These are phyloP conservation scores for Crocidura indochinensis DNA, from an alignment of 2,797 vertebrate species.

Conservation along the genomic window DNA sequence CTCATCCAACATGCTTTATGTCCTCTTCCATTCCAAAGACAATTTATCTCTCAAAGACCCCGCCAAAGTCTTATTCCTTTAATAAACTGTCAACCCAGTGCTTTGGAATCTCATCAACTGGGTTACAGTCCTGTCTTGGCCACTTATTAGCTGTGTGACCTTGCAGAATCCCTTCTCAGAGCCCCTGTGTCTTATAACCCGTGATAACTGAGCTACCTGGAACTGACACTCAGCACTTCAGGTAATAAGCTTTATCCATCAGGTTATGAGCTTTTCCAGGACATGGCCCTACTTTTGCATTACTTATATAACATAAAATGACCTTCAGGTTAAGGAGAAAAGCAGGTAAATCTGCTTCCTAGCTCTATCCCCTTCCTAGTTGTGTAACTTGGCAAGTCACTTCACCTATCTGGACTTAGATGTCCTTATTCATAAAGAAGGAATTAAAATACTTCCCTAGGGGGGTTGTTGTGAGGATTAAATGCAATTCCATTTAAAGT, in stretches of 20 bases:
- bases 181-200: neutral
- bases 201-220: too few species aligned
- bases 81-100: neutral
- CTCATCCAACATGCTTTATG: neutral
- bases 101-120: neutral
- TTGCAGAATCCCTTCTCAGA: neutral
- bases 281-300: neutral
- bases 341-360: neutral
- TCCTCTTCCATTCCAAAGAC: neutral
- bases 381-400: neutral
- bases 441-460: constrained; percentile 15
- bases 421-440: constrained; percentile 2
- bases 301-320: neutral
- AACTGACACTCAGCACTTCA: neutral
- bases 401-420: neutral
- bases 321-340: neutral
- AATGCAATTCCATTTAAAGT: constrained; percentile 19
- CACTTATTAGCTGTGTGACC: neutral
- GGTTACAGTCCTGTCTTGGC: neutral
- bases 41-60: neutral
- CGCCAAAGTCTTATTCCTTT: neutral
- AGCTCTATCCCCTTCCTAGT: neutral
- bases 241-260: neutral
- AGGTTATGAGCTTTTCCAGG: neutral
- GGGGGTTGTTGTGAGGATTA: neutral